Evolutionary conservation across 2,113 vertebrate genomes (phyloP).

Genomic region (Sapajus apella): DNA sequence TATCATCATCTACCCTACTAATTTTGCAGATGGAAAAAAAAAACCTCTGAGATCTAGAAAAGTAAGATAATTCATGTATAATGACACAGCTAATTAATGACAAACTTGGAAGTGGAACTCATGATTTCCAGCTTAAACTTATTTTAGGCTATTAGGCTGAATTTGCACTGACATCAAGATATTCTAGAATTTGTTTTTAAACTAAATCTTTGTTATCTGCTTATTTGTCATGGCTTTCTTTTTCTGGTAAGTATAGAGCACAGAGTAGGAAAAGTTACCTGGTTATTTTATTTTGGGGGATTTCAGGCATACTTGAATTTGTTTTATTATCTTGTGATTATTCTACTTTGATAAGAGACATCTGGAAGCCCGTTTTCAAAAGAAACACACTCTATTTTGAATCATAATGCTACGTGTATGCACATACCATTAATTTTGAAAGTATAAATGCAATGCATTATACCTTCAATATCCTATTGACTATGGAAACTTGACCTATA

Average conservation of each 20-base stretch:
- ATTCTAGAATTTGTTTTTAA: conserved; percentile 28
- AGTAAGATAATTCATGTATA: not conserved
- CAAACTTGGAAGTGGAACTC: not conserved
- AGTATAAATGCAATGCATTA: not conserved
- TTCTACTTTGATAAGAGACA: conserved; percentile 10
- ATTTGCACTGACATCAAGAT: not conserved
- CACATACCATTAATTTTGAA: not conserved
- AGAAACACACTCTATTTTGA: not conserved
- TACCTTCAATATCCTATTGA: not conserved
- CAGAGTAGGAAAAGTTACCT: conserved; percentile 3
- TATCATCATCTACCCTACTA: not conserved
- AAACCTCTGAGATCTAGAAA: not conserved
- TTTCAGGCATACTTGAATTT: not conserved
- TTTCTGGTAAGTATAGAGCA: not conserved
- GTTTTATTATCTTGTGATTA: not conserved
- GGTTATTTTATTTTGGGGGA: not conserved
- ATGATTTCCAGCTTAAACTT: not conserved
- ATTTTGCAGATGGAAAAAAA: conserved; percentile 14
- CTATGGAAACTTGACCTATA: not conserved
- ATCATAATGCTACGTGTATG: not conserved
- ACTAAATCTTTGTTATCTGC: not conserved
- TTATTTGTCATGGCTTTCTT: not conserved
- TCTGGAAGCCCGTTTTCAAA: not conserved
- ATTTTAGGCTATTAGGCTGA: not conserved
- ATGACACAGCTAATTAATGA: not conserved